Conservation (phyloP, 1,140 invertebrate genomes). For the Drosophila erecta region DNA sequence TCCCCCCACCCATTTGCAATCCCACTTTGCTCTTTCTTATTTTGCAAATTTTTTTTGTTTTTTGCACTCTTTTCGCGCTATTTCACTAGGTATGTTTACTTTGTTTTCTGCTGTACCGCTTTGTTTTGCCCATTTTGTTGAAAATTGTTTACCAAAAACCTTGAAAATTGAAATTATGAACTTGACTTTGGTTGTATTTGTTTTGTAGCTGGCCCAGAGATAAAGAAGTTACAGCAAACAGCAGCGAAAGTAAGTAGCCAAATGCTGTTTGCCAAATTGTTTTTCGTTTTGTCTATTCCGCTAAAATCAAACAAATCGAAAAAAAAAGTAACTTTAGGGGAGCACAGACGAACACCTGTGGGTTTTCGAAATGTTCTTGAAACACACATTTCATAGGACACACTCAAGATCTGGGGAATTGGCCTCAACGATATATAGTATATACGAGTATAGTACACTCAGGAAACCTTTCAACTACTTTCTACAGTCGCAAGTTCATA, state of each 20-base stretch:
- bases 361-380: neutral
- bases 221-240: conserved; percentile 67
- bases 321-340: neutral
- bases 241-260: conserved; percentile 42
- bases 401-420: too few relatives aligned
- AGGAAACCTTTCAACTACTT: too few relatives aligned
- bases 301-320: neutral
- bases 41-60: conserved; percentile 45
- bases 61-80: conserved; percentile 13
- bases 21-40: conserved; percentile 29
- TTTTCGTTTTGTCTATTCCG: conserved; percentile 2
- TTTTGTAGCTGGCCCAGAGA: conserved; percentile 54
- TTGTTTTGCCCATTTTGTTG: conserved; percentile 53
- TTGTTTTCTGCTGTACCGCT: conserved; percentile 32
- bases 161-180: conserved; percentile 79
- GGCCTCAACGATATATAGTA: too few relatives aligned
- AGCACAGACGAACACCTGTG: neutral
- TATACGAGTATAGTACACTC: too few relatives aligned
- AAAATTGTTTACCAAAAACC: conserved; percentile 73
- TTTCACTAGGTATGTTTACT: conserved; percentile 37
- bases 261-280: conserved; percentile 52
- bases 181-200: conserved; percentile 68
- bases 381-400: too few relatives aligned
- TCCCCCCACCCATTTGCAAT: neutral
- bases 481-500: too few relatives aligned